Percentiles rank a stretch among this genome's conserved stretches.
phyloP scores from a whole-genome alignment of 2,888 invertebrate genomes.

The Patella depressa region DNA sequence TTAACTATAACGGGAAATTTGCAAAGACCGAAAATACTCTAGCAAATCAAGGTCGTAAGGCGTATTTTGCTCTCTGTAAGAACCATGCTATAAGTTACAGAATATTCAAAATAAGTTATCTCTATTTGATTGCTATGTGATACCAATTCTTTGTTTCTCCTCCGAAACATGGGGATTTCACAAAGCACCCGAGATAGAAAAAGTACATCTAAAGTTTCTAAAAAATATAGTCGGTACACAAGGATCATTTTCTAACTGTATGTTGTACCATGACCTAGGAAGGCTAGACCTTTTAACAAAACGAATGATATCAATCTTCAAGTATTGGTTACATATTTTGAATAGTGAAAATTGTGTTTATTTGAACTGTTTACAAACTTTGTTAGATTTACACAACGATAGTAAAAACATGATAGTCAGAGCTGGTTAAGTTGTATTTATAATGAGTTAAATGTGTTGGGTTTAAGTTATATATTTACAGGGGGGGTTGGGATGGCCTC shows the following conservation, averaged over 20 bases:
- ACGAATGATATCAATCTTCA: background rate
- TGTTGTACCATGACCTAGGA: background rate
- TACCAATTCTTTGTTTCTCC: background rate
- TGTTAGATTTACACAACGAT: background rate
- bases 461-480: background rate
- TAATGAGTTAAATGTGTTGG: background rate
- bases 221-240: background rate
- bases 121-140: background rate
- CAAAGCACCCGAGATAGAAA: background rate
- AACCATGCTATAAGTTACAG: background rate
- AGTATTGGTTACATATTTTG: background rate
- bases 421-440: background rate
- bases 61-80: no score
- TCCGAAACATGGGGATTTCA: background rate
- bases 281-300: background rate
- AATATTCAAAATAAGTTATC: background rate
- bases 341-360: background rate
- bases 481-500: no score
- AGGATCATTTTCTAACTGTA: background rate
- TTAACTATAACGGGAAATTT: no score
- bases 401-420: background rate
- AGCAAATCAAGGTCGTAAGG: no score
- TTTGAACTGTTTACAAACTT: background rate
- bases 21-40: no score
- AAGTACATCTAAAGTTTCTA: background rate